Base-by-base conservation (phyloP, 1,140 invertebrate species). In the Telenomus remus region DNA sequence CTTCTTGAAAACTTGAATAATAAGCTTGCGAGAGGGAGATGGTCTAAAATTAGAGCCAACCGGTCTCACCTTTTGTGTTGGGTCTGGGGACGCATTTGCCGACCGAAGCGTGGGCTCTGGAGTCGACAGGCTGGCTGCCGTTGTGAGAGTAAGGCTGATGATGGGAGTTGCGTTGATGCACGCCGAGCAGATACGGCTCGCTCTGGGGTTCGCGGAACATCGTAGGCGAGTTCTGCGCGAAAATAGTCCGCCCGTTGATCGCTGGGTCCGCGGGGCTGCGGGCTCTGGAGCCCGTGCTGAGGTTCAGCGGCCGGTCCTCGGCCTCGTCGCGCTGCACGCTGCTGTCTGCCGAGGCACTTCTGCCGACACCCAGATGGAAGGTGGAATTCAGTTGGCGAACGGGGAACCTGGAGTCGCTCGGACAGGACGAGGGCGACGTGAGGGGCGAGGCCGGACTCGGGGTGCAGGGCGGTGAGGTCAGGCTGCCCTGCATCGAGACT, bases 31-130 rank as follows among this genome's bases (percentile, higher is more conserved):
- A 9, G 8, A 13, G 6, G 9, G 37, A 9, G 9, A 3, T 3
- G 1, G 2, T 39, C 63, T 65, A 71, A 55, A 43, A 65, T 50
- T 59, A 56, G 39, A 14, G 12, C 13, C 35, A 39, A 50, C 42
- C 10, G 8, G 42, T 56, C 81, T 91, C 89, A 79, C 91, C 90
- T 74, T 89, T 90, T 54, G 70, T 50, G 48, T 69, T 76, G 49
- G 79, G 74, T 48, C 74, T 79, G 15, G 71, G 51, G 7, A 71
- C 71, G 66, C 68, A 66, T 59, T 78, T 75, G 19, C 66, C 76
- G n/a, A 64, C 39, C 15, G 68, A 68, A 7, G 68, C 68, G 55
- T 64, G 73, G 47, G 72, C 57, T 50, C 49, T 49, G 37, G 65
- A 63, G 64, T 79, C 77, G 50, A 73, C 66, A 9, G 76, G 7